Evolutionary conservation across 2,888 invertebrate genomes (phyloP).

Genomic region (Imbricaverruca yamaguchii): DNA sequence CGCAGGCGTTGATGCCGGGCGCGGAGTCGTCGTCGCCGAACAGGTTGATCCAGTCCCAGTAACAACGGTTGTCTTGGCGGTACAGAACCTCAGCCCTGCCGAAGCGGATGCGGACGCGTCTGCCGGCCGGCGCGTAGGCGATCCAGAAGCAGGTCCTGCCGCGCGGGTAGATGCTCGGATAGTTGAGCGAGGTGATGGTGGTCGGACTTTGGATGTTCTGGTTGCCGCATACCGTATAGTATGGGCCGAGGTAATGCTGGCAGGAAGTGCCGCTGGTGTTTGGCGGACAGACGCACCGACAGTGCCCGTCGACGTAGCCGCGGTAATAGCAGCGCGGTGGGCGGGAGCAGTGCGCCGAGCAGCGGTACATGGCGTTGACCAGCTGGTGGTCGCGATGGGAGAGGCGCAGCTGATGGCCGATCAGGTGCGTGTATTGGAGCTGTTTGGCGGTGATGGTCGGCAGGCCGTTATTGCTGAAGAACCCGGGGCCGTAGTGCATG

Average conservation of each 20-base stretch:
- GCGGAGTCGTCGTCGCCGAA: not conserved
- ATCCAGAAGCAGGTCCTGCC: not conserved
- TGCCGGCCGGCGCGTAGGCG: not conserved
- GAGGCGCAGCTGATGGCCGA: slow-evolving; percentile 1
- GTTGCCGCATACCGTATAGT: not conserved
- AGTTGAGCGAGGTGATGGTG: slow-evolving; percentile 24
- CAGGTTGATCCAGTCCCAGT: not conserved
- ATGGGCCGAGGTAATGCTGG: not conserved
- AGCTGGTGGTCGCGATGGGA: slow-evolving; percentile 1
- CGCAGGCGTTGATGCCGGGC: not conserved
- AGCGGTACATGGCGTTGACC: too few relatives aligned
- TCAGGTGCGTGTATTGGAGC: not conserved
- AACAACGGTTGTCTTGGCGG: not conserved
- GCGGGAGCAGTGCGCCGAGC: too few relatives aligned
- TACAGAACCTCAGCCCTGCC: not conserved
- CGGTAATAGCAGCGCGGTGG: not conserved
- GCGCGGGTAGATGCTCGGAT: not conserved
- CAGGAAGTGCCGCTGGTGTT: not conserved
- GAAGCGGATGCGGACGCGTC: not conserved
- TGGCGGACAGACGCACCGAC: not conserved
- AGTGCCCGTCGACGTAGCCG: not conserved
- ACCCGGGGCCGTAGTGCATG: slow-evolving; percentile 24
- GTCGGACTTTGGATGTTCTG: slow-evolving; percentile 1
- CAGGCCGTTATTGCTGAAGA: slow-evolving; percentile 4
- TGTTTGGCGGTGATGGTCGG: slow-evolving; percentile 22